Conservation (phyloP, 2,797 vertebrate species). For the Melanotaenia pygmaea region DNA sequence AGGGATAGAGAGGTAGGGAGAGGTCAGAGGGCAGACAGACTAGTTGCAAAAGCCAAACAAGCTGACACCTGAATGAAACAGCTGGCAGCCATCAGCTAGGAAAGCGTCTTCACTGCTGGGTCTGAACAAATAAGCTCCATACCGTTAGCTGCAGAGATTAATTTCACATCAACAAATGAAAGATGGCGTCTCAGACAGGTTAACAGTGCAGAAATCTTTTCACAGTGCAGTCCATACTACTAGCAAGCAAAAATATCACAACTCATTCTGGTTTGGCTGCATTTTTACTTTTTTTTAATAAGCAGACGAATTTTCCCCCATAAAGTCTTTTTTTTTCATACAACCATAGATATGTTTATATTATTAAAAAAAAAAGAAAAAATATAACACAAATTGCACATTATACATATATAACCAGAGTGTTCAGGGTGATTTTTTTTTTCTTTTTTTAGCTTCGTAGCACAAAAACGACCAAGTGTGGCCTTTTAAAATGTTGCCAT, state of each 20-base stretch:
- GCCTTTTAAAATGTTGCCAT: constrained; percentile 60
- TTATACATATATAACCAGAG: constrained; percentile 64
- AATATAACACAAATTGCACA: constrained; percentile 76
- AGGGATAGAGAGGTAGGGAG: too few species aligned
- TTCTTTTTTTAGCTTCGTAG: constrained; percentile 30
- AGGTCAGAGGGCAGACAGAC: too few species aligned
- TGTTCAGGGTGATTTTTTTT: constrained; percentile 60
- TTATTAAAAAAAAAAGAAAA: constrained; percentile 65
- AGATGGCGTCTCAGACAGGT: too few species aligned
- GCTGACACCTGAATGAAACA: too few species aligned
- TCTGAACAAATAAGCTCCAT: too few species aligned
- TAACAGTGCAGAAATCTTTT: too few species aligned
- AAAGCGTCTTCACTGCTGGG: too few species aligned
- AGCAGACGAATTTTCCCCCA: constrained; percentile 66
- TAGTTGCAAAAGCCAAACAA: too few species aligned
- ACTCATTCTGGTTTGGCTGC: constrained; percentile 54
- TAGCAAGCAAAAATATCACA: constrained; percentile 27
- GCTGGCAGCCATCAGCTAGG: too few species aligned
- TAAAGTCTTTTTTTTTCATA: constrained; percentile 66
- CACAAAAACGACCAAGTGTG: constrained; percentile 57
- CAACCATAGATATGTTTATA: constrained; percentile 78
- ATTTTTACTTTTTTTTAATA: constrained; percentile 77
- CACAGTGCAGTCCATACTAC: background rate
- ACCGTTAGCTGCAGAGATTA: too few species aligned
- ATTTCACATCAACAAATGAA: too few species aligned